These are phyloP conservation scores for Wiebesia pumilae DNA, from an alignment of 1,140 invertebrate species.

Conservation along the genomic window DNA sequence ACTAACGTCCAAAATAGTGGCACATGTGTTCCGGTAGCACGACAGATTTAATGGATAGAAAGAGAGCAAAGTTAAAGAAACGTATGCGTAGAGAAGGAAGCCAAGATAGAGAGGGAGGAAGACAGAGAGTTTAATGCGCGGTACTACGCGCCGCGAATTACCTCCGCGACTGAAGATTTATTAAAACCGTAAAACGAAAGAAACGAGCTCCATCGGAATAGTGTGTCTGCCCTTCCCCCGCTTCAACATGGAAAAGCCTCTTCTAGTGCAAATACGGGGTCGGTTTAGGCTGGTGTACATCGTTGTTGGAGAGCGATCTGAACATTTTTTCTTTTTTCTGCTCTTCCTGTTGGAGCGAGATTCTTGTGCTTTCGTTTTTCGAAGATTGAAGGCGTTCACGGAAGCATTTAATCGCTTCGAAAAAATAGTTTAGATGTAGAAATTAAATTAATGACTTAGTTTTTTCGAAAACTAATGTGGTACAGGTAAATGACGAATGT, in stretches of 20 bases:
- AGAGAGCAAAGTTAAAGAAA: neutral
- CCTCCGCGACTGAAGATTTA: conserved; percentile 69
- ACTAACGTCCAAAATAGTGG: too few species aligned
- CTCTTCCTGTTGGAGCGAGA: neutral
- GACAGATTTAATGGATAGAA: neutral
- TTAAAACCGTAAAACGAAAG: conserved; percentile 74
- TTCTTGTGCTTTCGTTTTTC: neutral
- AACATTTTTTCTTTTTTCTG: neutral
- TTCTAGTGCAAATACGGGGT: neutral
- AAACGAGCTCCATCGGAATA: conserved; percentile 63
- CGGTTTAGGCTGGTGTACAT: neutral
- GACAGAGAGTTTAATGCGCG: conserved; percentile 66
- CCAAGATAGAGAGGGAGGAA: conserved; percentile 51
- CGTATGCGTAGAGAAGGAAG: conserved; percentile 41
- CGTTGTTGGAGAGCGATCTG: neutral
- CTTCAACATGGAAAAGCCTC: neutral
- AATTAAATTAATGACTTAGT: neutral
- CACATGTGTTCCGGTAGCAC: neutral
- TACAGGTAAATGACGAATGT: too few species aligned
- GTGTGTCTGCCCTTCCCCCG: neutral
- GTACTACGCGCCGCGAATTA: conserved; percentile 71
- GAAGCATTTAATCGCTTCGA: conserved; percentile 6
- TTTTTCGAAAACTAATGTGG: neutral
- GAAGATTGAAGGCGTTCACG: neutral
- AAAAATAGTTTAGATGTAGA: neutral